Base-by-base conservation (phyloP, 2,888 invertebrate species). In the Halictus ligatus region DNA sequence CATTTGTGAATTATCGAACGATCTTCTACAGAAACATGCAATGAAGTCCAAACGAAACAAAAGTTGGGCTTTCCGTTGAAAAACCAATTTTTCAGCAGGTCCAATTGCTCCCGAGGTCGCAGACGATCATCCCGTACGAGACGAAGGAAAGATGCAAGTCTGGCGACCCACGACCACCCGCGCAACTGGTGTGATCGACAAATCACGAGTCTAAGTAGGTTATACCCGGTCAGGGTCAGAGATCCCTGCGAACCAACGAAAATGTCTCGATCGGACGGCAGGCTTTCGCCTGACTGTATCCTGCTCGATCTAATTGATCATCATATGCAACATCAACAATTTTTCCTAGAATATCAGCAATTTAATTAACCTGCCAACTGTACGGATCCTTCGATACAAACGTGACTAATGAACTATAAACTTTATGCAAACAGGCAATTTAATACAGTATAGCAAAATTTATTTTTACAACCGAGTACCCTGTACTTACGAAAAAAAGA, bases 181-280 rank as follows among this genome's bases (percentile, higher is more conserved):
- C 76, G 87, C 88, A 87, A 87, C 83, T 82, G 86, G 87, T 85
- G 84, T 69, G 85, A 87, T 88, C 87, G 88, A 86, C 88, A 69
- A 86, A 84, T 89, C 86, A 80, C 81, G 77, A 80, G 84, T 85
- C 78, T 87, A 91, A 92, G 92, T 91, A 92, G 92, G 90, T 92
- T 92, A 90, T 87, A 74, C 84, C 89, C 91, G 91, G 92, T 92
- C 92, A 92, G 89, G 92, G 91, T 91, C 90, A 89, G 82, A 89
- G 82, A 87, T 89, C 91, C 91, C 91, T 89, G 88, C 89, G 78
- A 86, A 81, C 73, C 81, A 79, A 75, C 75, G 73, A 80, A 75
- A 84, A 79, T 84, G 79, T 64, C 35, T 35, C 40, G 58, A 81
- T 64, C 67, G 64, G n/a, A n/a, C 60, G 40, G 43, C 58, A 72